A percentile compares a stretch with the other conserved stretches of the same genome.
Evolutionary conservation across 2,797 vertebrate genomes (phyloP).

Genomic region (Gymnoscopelus braueri): DNA sequence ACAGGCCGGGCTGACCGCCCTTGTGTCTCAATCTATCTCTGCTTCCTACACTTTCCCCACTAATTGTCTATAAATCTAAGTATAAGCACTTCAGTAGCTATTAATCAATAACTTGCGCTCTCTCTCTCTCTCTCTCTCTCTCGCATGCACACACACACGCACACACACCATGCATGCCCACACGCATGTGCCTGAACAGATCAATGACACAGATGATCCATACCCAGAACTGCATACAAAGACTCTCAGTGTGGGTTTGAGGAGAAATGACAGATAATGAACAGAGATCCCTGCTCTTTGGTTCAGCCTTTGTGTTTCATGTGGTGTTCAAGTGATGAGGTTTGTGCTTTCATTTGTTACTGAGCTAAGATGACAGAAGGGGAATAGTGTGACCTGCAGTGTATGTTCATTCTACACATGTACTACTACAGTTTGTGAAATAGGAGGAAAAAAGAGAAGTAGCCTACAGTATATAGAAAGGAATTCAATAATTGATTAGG

Average conservation of each 20-base stretch:
- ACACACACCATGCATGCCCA: background rate
- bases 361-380: too few relatives aligned
- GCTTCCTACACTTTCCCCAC: background rate
- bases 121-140: background rate
- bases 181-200: background rate
- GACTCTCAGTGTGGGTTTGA: background rate
- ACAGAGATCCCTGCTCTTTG: background rate
- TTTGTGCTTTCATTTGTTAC: too few relatives aligned
- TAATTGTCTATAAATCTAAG: slow-evolving; percentile 26
- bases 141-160: background rate
- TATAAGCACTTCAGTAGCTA: slow-evolving; percentile 19
- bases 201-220: slow-evolving; percentile 23
- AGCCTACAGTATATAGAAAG: too few relatives aligned
- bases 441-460: too few relatives aligned
- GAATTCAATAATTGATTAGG: too few relatives aligned
- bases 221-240: background rate
- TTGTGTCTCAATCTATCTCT: background rate
- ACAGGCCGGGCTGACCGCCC: background rate
- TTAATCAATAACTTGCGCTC: slow-evolving; percentile 12
- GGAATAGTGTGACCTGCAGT: too few relatives aligned
- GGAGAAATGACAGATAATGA: background rate
- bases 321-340: too few relatives aligned
- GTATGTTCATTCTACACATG: too few relatives aligned
- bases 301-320: background rate
- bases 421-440: too few relatives aligned